phyloP scores from a whole-genome alignment of 92 coral and sea anemone species.

The Desmophyllum pertusum region DNA sequence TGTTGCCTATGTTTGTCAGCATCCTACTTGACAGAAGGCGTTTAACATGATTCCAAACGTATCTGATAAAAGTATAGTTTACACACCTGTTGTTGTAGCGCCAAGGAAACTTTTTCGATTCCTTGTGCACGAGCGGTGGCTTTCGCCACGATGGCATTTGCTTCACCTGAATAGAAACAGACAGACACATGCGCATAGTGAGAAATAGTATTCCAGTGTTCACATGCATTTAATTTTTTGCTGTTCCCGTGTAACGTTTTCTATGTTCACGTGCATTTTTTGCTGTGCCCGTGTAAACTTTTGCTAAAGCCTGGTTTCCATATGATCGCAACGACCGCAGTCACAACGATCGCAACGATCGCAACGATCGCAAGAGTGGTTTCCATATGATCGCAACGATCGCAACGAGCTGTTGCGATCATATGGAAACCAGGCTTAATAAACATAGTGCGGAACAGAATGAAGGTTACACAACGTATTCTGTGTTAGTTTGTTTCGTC shows the following conservation, averaged over 20 bases:
- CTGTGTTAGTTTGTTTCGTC: background rate
- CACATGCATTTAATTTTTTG: background rate
- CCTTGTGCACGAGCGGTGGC: constrained; percentile 96
- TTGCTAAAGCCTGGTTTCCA: too few species aligned
- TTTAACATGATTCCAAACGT: too few species aligned
- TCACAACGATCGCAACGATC: too few species aligned
- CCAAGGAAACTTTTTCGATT: constrained; percentile 77
- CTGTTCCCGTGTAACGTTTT: background rate
- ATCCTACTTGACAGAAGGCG: too few species aligned
- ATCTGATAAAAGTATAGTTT: background rate
- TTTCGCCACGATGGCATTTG: constrained; percentile 93
- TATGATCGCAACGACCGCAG: too few species aligned
- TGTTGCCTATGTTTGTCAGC: too few species aligned
- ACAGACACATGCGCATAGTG: background rate
- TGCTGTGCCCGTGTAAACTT: background rate
- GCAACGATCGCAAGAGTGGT: too few species aligned
- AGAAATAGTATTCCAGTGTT: background rate
- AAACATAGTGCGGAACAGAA: too few species aligned
- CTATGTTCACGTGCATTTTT: background rate
- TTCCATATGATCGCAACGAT: too few species aligned
- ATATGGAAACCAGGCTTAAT: too few species aligned
- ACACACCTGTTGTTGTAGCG: constrained; percentile 81
- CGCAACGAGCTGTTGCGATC: too few species aligned
- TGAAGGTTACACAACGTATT: background rate
- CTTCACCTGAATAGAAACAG: constrained; percentile 77